A percentile compares a stretch with the other conserved stretches of the same genome.
Evolutionary conservation across 1,140 invertebrate species (phyloP).

Genomic region (Anthonomus grandis): DNA sequence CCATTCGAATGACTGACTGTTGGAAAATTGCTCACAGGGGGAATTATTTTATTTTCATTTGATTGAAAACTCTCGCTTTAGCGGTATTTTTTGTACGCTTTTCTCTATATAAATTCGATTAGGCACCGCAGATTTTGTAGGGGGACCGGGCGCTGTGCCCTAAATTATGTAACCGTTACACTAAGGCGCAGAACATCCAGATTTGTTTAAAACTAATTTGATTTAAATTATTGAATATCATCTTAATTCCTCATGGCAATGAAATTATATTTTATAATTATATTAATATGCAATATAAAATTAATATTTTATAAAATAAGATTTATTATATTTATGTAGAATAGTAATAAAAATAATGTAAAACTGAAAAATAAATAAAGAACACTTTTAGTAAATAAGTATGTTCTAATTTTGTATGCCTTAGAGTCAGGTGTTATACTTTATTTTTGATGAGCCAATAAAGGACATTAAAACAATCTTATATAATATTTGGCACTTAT

Average conservation of each 20-base stretch:
- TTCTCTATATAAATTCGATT: constrained; percentile 58
- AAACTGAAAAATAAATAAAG: too few relatives aligned
- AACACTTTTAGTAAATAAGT: too few relatives aligned
- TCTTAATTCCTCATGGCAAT: too few relatives aligned
- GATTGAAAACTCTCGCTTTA: constrained; percentile 48
- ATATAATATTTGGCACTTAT: too few relatives aligned
- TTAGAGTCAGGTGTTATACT: too few relatives aligned
- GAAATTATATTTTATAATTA: not conserved
- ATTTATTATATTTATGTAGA: not conserved
- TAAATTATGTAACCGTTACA: constrained; percentile 22
- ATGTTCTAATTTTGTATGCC: too few relatives aligned
- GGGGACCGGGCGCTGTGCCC: constrained; percentile 7
- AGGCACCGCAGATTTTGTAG: constrained; percentile 43
- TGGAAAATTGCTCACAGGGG: constrained; percentile 46
- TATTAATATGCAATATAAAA: not conserved
- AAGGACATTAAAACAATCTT: too few relatives aligned
- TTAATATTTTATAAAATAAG: not conserved
- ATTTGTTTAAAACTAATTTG: not conserved
- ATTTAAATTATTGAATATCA: too few relatives aligned
- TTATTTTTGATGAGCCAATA: too few relatives aligned
- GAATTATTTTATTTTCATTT: constrained; percentile 50
- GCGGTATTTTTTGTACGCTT: constrained; percentile 42
- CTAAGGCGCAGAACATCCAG: constrained; percentile 2
- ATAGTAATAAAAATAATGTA: not conserved
- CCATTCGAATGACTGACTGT: constrained; percentile 44